Conservation (phyloP, 2,797 vertebrate species). For the Gambelia wislizenii region DNA sequence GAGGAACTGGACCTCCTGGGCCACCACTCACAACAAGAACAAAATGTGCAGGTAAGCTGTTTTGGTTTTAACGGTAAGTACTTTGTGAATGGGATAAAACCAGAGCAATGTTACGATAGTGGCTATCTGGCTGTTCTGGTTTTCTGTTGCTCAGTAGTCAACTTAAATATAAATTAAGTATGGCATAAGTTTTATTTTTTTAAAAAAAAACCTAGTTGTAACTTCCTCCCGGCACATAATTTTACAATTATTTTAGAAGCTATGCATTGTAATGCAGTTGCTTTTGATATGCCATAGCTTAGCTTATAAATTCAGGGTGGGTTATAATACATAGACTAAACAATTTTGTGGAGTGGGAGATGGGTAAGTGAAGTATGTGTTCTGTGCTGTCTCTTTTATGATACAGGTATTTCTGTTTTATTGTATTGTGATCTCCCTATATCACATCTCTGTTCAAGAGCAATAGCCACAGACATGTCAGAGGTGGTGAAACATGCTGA, state of each 20-base stretch:
- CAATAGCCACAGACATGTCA: no score
- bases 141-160: background rate
- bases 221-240: background rate
- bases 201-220: background rate
- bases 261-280: background rate
- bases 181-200: background rate
- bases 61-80: background rate
- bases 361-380: background rate
- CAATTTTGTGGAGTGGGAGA: background rate
- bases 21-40: constrained; percentile 93
- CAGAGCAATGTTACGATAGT: no score
- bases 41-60: constrained; percentile 92
- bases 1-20: constrained; percentile 92
- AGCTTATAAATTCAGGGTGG: background rate
- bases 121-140: background rate
- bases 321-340: background rate
- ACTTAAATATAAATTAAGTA: background rate
- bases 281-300: background rate
- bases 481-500: no score
- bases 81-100: background rate
- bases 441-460: no score
- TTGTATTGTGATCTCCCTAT: no score
- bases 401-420: no score
- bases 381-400: no score
- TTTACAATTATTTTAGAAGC: background rate